These are phyloP conservation scores for Enteromius unitaeniatus DNA, from an alignment of 2,797 vertebrate genomes.

Conservation along the genomic window DNA sequence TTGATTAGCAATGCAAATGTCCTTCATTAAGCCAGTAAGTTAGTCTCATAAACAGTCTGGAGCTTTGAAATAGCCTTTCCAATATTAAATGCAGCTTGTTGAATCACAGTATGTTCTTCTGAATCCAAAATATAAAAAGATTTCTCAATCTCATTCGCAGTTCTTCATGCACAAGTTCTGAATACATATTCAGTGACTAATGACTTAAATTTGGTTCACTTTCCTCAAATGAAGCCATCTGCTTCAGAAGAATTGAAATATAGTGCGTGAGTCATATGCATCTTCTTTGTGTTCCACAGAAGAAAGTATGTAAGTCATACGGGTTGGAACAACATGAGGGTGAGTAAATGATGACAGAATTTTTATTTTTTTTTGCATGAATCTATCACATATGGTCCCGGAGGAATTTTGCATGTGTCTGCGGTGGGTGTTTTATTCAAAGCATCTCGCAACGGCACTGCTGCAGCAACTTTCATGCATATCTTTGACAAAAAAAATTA, in stretches of 20 bases:
- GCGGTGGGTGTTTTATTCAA: conserved; percentile 13
- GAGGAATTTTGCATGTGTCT: conserved; percentile 8
- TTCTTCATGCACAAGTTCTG: background rate
- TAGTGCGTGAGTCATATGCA: conserved; percentile 10
- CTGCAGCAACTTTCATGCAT: background rate
- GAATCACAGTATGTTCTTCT: background rate
- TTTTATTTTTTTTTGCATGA: background rate
- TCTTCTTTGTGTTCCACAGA: background rate
- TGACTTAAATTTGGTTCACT: background rate
- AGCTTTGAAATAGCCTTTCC: background rate
- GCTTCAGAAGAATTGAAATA: background rate
- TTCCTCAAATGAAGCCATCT: background rate
- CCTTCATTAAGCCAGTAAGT: conserved; percentile 26
- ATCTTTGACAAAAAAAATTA: conserved; percentile 33
- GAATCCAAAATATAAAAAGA: background rate
- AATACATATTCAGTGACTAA: background rate
- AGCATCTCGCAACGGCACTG: conserved; percentile 12
- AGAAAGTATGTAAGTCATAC: background rate
- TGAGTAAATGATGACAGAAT: background rate
- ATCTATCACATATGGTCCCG: conserved; percentile 4
- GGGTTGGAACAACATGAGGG: background rate
- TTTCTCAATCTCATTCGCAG: background rate
- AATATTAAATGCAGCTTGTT: background rate
- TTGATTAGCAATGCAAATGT: conserved; percentile 45
- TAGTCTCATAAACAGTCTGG: conserved; percentile 13